Evolutionary conservation across 1,140 invertebrate genomes (phyloP), one percentile per base, ranked within the genome.

Genomic region (Vanessa tameamea): DNA sequence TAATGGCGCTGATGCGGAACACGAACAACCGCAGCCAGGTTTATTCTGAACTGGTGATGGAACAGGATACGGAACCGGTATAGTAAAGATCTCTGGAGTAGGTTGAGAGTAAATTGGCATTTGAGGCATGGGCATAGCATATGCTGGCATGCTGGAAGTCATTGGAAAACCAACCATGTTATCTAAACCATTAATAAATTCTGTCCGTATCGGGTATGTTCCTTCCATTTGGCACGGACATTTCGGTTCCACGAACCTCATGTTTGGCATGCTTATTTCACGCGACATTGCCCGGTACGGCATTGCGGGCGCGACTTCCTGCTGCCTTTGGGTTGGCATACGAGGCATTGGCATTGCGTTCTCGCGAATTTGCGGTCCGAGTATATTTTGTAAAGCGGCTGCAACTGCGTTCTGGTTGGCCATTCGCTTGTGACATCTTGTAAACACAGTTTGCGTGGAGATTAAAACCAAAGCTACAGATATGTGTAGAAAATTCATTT

Each of bases 351-450:
- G 73, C 50, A 81, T 50, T 0, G 70, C 71, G 16, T 75, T 73
- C 37, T 80, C 79, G 6, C 76, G 80, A 7, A 64, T 57, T 59
- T 55, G 31, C 26, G 80, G 77, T 47, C 77, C 74, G 1, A 86
- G 16, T 6, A 83, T 79, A 12, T 65, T 79, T 64, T 79, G 77
- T 20, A 85, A 53, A 1, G 77, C 66, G 12, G 76, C 72, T 50
- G 75, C 73, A 47, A 80, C 37, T 14, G 74, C 57, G 59, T 80
- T 80, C 5, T 55, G 66, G 5, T 64, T 59, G 3, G 71, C 23
- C 69, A 64, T 72, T 3, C 61, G 64, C 13, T 72, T 75, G 12
- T 69, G 66, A 23, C 75, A 74, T 55, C 72, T 59, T 43, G 73
- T 48, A 26, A 71, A 23, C 43, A 70, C 59, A 9, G 63, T 47